Base-by-base conservation (phyloP, 2,113 vertebrate genomes). In the Anas platyrhynchos region DNA sequence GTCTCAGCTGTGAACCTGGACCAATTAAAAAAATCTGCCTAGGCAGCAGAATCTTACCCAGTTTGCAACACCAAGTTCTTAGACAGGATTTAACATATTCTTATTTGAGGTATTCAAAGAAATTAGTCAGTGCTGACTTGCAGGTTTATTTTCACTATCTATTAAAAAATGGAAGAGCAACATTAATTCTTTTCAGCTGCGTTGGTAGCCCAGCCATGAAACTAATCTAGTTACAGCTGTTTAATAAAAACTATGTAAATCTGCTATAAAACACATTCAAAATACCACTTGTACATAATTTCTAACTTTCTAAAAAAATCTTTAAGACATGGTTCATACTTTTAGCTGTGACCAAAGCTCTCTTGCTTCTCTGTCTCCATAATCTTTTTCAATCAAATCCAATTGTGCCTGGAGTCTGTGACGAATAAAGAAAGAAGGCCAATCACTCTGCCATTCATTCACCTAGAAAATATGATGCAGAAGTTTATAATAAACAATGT, bases 381-480 rank as follows among this genome's bases (percentile, higher is more conserved):
- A 98, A n/a, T 98, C 97, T 81, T 97, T 97, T 87, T 99, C 99
- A 92, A 98, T 98, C 93, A 99, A 66, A 92, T 98, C 96, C 61
- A 99, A 78, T 63, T 99, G 99, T 74, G 98, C 95, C 86, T 99
- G 98, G 71, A 99, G 98, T 36, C 98, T 98, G 72, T 99, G 98
- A 38, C 92, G 97, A 63, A 98, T 72, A 62, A 98, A 99, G 96
- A 99, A 99, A 41, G 97, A 94, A 55, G 98, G 98, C 99, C 99
- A 99, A 93, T 99, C 98, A 13, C 97, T 97, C 86, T 99, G 98
- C 99, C 99, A 99, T 17, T 98, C 98, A 78, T 99, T 99, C 59
- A 97, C 97, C 99, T 99, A 86, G 13, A 50, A 85, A 91, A 86
- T 7, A 38, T 1, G 34, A 69, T n/a, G 58, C 16, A 73, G 55